Evolutionary conservation across 2,888 invertebrate species (phyloP).

Genomic region (Epinotia nisella): DNA sequence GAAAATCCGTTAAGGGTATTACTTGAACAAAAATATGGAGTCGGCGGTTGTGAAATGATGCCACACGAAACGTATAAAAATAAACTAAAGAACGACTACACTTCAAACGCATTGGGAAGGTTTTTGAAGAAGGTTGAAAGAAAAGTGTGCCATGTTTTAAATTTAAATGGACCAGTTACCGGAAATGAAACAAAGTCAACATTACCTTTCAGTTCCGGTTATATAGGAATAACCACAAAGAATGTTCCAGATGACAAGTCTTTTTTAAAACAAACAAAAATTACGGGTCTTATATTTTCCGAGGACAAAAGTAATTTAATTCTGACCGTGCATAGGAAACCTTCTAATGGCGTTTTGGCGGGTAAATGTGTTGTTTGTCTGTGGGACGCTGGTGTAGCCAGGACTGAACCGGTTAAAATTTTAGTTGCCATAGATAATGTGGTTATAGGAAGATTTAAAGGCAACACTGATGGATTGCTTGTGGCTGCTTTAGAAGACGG

Average conservation of each 20-base stretch:
- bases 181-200: constrained; percentile 59
- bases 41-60: constrained; percentile 66
- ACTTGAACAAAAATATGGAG: constrained; percentile 79
- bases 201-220: constrained; percentile 72
- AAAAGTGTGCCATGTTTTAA: constrained; percentile 64
- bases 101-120: constrained; percentile 59
- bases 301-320: constrained; percentile 67
- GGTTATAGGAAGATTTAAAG: constrained; percentile 63
- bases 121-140: constrained; percentile 71
- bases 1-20: constrained; percentile 68
- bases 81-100: constrained; percentile 66
- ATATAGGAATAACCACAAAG: constrained; percentile 59
- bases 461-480: constrained; percentile 69
- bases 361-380: constrained; percentile 67
- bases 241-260: constrained; percentile 53
- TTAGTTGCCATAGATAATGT: constrained; percentile 71
- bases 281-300: constrained; percentile 63
- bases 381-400: constrained; percentile 73
- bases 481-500: constrained; percentile 74
- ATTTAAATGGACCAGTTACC: constrained; percentile 58
- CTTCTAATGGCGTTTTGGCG: constrained; percentile 45
- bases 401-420: constrained; percentile 66
- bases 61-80: constrained; percentile 66
- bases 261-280: constrained; percentile 61
- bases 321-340: constrained; percentile 67